Evolutionary conservation across 2,797 vertebrate species (phyloP).

Genomic region (Peromyscus melanophrys): DNA sequence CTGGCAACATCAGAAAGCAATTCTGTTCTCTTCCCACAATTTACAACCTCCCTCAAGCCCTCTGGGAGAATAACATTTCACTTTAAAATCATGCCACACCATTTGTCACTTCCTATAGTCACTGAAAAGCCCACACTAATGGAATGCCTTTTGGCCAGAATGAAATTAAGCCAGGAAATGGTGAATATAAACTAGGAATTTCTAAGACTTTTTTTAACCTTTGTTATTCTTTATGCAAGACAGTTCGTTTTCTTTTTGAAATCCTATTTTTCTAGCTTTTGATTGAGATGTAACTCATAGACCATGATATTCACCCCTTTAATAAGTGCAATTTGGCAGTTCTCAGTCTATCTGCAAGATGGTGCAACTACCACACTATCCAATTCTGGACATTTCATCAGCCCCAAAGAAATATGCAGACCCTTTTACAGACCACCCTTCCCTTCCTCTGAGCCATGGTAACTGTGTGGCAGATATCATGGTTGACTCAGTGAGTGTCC

Average conservation of each 20-base stretch:
- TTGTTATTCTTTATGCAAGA: neutral
- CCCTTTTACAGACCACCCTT: fast-evolving
- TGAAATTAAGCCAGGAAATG: slow-evolving; percentile 70
- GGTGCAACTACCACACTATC: too few relatives aligned
- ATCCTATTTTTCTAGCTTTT: neutral
- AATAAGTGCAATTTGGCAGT: neutral
- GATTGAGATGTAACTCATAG: neutral
- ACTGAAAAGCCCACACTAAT: slow-evolving; percentile 48
- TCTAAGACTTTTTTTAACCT: neutral
- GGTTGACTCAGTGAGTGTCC: too few relatives aligned
- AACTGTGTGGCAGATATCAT: too few relatives aligned
- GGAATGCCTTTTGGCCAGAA: slow-evolving; percentile 49
- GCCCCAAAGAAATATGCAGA: neutral
- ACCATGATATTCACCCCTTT: neutral
- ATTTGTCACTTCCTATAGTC: slow-evolving; percentile 44
- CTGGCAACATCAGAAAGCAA: slow-evolving; percentile 70
- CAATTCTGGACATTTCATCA: neutral
- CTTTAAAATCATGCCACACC: slow-evolving; percentile 30
- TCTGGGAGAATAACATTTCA: neutral
- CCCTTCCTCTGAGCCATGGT: fast-evolving
- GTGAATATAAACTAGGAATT: neutral
- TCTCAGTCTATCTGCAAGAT: neutral
- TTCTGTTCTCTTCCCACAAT: slow-evolving; percentile 69
- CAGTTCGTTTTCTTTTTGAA: neutral
- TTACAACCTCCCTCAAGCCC: slow-evolving; percentile 52